Conservation (phyloP, 2,888 invertebrate species). For the Panzeria rudis region DNA sequence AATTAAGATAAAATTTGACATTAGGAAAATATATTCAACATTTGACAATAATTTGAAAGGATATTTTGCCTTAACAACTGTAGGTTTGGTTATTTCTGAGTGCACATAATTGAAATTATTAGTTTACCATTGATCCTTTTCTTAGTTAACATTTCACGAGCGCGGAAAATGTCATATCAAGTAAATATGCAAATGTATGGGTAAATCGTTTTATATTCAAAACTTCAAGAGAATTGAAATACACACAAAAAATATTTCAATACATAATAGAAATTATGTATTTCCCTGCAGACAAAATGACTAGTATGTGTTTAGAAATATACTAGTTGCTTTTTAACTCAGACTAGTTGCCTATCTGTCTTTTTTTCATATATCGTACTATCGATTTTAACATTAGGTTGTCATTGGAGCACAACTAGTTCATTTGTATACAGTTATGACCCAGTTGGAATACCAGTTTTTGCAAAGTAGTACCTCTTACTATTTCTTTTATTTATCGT, state of each 20-base stretch:
- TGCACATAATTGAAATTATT: background rate
- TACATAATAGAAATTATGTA: too few relatives aligned
- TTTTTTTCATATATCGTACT: too few relatives aligned
- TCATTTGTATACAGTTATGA: too few relatives aligned
- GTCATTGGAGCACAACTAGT: too few relatives aligned
- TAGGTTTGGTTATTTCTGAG: background rate
- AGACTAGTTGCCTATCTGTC: too few relatives aligned
- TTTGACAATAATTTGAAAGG: constrained; percentile 13
- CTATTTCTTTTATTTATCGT: too few relatives aligned
- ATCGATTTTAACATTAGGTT: too few relatives aligned
- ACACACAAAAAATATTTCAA: background rate
- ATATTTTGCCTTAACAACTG: background rate
- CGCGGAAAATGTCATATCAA: background rate
- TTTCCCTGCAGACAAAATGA: too few relatives aligned
- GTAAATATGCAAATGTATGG: background rate
- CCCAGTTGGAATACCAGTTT: too few relatives aligned
- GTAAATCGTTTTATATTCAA: background rate
- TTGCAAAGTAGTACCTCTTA: too few relatives aligned
- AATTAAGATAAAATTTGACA: constrained; percentile 55
- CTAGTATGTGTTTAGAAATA: too few relatives aligned
- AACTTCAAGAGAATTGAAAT: background rate
- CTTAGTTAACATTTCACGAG: background rate
- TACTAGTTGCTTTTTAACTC: too few relatives aligned
- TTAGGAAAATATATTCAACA: constrained; percentile 1
- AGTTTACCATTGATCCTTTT: background rate